These are phyloP conservation scores for Caranx ignobilis DNA, from an alignment of 2,113 vertebrate genomes.

Conservation along the genomic window DNA sequence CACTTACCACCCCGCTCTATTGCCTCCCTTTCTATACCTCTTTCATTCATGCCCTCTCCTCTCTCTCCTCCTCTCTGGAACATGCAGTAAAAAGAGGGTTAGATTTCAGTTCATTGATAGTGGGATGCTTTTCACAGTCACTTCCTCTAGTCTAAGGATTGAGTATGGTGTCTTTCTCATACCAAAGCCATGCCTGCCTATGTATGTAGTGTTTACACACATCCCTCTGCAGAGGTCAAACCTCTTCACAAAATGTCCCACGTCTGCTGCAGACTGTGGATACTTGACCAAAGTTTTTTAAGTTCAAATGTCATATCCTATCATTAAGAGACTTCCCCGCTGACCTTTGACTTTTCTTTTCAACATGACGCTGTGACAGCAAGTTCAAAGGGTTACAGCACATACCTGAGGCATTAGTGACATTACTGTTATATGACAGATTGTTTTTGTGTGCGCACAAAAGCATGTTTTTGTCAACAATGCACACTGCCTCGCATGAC, in stretches of 20 bases:
- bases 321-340: slow-evolving; percentile 38
- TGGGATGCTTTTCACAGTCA: slow-evolving; percentile 56
- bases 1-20: slow-evolving; percentile 42
- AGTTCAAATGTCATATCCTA: slow-evolving; percentile 55
- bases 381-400: slow-evolving; percentile 60
- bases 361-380: slow-evolving; percentile 25
- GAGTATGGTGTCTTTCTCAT: background rate
- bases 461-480: background rate
- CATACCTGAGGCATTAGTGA: slow-evolving; percentile 43
- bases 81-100: slow-evolving; percentile 29
- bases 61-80: slow-evolving; percentile 43
- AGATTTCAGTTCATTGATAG: slow-evolving; percentile 46
- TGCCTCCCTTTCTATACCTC: slow-evolving; percentile 55
- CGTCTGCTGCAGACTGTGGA: slow-evolving; percentile 7
- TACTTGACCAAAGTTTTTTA: slow-evolving; percentile 15
- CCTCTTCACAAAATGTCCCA: slow-evolving; percentile 14
- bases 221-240: slow-evolving; percentile 10
- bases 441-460: slow-evolving; percentile 1
- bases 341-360: slow-evolving; percentile 58
- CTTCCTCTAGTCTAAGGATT: slow-evolving; percentile 23
- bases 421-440: slow-evolving; percentile 39
- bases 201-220: background rate
- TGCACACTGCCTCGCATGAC: background rate
- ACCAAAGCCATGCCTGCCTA: background rate
- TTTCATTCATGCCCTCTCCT: slow-evolving; percentile 56